Evolutionary conservation across 2,797 vertebrate species (phyloP).

Genomic region (Petrocephalus sullivani): DNA sequence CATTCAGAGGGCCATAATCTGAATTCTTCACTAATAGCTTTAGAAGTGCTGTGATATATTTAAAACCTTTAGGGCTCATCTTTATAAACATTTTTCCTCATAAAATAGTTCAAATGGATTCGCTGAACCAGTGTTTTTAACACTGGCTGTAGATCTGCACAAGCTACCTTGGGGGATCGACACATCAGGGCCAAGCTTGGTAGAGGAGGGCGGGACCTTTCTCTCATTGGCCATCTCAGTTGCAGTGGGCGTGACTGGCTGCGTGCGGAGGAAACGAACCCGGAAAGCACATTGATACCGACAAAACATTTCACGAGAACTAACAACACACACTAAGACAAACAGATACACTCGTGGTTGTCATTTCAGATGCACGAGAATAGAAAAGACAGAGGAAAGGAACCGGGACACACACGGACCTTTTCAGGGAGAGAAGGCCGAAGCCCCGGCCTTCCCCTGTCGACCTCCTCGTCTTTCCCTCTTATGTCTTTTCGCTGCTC

Average conservation of each 20-base stretch:
- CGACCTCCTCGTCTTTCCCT: constrained; percentile 46
- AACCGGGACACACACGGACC: constrained; percentile 40
- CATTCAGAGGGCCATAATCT: neutral
- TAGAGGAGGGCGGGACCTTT: constrained; percentile 53
- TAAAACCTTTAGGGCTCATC: neutral
- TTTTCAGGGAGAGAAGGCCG: constrained; percentile 66
- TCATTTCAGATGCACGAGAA: constrained; percentile 1
- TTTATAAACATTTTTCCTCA: neutral
- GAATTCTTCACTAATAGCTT: neutral
- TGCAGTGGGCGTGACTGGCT: constrained; percentile 46
- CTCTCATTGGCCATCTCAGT: constrained; percentile 49
- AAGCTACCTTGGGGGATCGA: constrained; percentile 63
- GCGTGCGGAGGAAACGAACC: constrained; percentile 21
- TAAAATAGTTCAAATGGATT: neutral
- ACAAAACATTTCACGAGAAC: neutral
- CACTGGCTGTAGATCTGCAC: neutral
- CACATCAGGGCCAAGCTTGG: constrained; percentile 51
- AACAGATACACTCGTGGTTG: neutral
- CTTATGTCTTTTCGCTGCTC: constrained; percentile 47
- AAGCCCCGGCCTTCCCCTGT: constrained; percentile 45
- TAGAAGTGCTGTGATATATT: neutral
- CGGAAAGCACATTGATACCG: constrained; percentile 14
- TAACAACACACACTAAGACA: neutral
- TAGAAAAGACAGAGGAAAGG: neutral
- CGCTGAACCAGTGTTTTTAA: neutral